phyloP scores from a whole-genome alignment of 2,113 vertebrate genomes.

The Microtus oregoni region DNA sequence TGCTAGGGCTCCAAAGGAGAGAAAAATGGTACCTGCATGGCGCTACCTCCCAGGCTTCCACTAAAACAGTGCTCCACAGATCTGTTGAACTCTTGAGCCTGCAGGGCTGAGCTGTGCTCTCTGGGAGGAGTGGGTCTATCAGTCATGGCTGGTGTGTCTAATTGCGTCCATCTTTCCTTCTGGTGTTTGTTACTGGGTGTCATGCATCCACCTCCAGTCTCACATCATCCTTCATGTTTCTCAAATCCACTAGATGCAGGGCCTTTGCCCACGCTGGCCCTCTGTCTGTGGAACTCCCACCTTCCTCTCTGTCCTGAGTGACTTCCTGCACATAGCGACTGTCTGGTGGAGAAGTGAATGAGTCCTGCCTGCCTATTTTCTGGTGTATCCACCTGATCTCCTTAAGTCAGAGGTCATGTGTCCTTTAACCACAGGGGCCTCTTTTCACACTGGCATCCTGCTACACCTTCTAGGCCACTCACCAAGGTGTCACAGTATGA shows the following conservation, averaged over 20 bases:
- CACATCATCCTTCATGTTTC: not conserved
- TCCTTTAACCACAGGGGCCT: not conserved
- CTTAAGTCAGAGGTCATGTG: too few species aligned
- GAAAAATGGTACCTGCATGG: not conserved
- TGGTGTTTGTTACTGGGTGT: not conserved
- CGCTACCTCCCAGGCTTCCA: not conserved
- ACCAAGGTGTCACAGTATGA: not conserved
- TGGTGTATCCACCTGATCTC: not conserved
- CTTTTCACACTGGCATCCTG: not conserved
- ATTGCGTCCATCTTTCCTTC: not conserved
- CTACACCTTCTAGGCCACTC: not conserved
- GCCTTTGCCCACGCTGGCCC: not conserved
- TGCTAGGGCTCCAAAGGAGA: not conserved
- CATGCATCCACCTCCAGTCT: not conserved
- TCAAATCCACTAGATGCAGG: not conserved
- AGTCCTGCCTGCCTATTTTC: not conserved
- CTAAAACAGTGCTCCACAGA: rapidly evolving
- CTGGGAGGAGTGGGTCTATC: not conserved
- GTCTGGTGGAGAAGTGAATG: not conserved
- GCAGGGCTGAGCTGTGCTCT: not conserved
- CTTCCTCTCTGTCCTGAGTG: not conserved
- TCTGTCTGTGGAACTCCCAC: not conserved
- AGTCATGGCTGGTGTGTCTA: not conserved
- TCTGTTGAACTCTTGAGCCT: not conserved
- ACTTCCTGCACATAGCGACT: not conserved